These are phyloP conservation scores for Sturnus vulgaris DNA, from an alignment of 2,113 vertebrate species.

Conservation along the genomic window DNA sequence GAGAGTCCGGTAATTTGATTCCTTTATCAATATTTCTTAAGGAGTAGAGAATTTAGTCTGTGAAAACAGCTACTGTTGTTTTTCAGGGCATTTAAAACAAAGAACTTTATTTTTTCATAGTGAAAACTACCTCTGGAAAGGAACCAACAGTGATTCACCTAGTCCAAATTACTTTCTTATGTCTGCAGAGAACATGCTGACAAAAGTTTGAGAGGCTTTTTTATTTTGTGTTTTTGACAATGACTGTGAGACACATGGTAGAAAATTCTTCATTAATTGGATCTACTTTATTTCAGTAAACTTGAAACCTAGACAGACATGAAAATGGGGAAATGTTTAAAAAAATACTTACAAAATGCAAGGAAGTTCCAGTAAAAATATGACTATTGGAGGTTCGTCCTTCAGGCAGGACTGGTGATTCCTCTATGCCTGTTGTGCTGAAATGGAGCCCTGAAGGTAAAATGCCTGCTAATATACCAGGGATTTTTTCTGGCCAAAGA, in stretches of 20 bases:
- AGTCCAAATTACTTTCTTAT: constrained; percentile 27
- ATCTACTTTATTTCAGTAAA: neutral
- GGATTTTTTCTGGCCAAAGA: neutral
- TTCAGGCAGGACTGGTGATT: neutral
- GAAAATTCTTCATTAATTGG: neutral
- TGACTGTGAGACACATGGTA: neutral
- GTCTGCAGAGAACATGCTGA: neutral
- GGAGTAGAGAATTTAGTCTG: neutral
- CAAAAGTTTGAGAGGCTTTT: neutral
- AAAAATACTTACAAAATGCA: neutral
- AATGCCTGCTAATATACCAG: neutral
- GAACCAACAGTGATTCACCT: neutral
- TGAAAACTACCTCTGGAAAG: neutral
- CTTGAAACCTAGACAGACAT: neutral
- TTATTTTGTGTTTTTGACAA: neutral
- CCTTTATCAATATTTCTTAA: neutral
- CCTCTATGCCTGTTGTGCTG: neutral
- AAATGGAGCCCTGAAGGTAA: neutral
- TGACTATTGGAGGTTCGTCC: neutral
- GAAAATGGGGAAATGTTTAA: neutral
- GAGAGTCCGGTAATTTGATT: neutral
- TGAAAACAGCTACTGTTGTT: neutral
- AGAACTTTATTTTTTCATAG: neutral
- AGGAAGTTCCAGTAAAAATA: neutral
- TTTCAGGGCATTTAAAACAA: neutral